Evolutionary conservation across 1,140 invertebrate species (phyloP).

Genomic region (Proales similis): DNA sequence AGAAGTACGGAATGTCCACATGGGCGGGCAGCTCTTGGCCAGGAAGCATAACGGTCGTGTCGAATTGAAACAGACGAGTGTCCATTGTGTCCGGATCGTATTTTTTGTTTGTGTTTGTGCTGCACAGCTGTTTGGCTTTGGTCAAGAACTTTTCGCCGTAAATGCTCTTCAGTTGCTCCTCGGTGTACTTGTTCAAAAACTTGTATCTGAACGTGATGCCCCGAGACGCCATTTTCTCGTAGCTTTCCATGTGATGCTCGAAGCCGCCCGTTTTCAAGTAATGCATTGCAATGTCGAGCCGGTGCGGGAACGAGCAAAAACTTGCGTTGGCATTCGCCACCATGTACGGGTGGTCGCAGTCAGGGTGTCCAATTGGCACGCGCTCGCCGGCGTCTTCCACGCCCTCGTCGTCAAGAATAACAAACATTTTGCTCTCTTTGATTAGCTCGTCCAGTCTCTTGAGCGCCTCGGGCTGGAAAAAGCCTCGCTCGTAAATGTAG

Average conservation of each 20-base stretch:
- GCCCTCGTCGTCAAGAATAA: conserved; percentile 17
- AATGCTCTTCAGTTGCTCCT: conserved; percentile 3
- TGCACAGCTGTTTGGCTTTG: conserved; percentile 16
- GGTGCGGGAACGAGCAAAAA: conserved; percentile 14
- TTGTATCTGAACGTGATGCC: conserved; percentile 29
- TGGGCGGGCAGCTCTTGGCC: conserved; percentile 24
- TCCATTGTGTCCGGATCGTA: background rate
- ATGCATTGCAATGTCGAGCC: conserved; percentile 21
- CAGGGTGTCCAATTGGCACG: background rate
- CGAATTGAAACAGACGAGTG: conserved; percentile 25
- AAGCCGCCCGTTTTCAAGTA: conserved; percentile 30
- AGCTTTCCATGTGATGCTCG: conserved; percentile 30
- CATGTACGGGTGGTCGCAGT: conserved; percentile 10
- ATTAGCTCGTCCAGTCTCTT: conserved; percentile 7
- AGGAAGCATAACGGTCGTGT: conserved; percentile 14
- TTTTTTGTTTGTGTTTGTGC: conserved; percentile 3
- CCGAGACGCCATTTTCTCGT: conserved; percentile 25
- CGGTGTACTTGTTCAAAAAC: conserved; percentile 18
- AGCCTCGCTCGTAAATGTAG: conserved; percentile 30
- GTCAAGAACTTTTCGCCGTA: conserved; percentile 18
- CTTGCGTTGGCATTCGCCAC: conserved; percentile 8
- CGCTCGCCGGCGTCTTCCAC: conserved; percentile 26
- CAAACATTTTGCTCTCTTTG: background rate
- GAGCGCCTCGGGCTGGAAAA: conserved; percentile 6
- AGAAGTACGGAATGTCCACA: conserved; percentile 29